A percentile compares a stretch with the other conserved stretches of the same genome.
phyloP scores from a whole-genome alignment of 2,113 vertebrate genomes.

The Corythornis cristatus region DNA sequence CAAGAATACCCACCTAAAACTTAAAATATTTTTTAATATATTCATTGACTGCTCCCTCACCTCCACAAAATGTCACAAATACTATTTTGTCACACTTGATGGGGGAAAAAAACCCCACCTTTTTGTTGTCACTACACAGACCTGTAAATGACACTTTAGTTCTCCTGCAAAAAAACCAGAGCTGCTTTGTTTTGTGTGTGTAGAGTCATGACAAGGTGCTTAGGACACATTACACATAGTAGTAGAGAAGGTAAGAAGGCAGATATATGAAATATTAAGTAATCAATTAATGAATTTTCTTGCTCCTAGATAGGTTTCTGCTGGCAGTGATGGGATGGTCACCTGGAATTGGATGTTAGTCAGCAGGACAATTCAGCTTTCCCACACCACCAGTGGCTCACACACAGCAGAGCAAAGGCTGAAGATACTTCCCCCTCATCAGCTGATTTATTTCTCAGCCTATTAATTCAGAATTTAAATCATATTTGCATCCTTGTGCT shows the following conservation, averaged over 20 bases:
- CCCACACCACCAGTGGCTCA: not conserved
- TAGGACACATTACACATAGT: not conserved
- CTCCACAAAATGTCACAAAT: not conserved
- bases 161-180: not conserved
- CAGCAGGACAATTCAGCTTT: not conserved
- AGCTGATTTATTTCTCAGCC: not conserved
- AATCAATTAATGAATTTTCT: not conserved
- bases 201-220: not conserved
- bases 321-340: not conserved
- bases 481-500: not conserved
- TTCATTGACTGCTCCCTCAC: too few relatives aligned
- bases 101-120: not conserved
- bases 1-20: too few relatives aligned
- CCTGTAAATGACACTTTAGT: not conserved
- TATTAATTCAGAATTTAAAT: not conserved
- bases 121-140: not conserved
- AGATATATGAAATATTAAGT: not conserved
- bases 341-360: not conserved
- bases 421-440: not conserved
- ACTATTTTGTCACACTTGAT: not conserved
- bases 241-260: not conserved
- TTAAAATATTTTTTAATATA: too few relatives aligned
- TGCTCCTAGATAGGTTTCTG: not conserved
- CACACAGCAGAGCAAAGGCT: not conserved
- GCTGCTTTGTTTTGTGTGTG: not conserved